Percentiles rank a stretch among this genome's conserved stretches.
Evolutionary conservation across 2,888 invertebrate species (phyloP).

Genomic region (Poecilobothrus nobilitatus): DNA sequence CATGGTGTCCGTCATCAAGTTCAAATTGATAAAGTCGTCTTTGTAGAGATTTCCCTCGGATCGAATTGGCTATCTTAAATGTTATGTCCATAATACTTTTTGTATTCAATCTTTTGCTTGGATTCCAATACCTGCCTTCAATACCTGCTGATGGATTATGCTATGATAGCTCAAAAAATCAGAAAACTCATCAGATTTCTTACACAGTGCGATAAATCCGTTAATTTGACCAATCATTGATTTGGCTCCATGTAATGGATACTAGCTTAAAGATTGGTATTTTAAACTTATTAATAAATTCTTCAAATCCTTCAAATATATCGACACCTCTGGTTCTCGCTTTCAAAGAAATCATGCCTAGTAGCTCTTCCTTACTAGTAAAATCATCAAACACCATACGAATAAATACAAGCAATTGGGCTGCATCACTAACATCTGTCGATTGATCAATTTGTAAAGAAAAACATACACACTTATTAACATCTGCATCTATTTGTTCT

Average conservation of each 20-base stretch:
- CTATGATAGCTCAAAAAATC: not conserved
- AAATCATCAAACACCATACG: too few relatives aligned
- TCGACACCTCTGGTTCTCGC: constrained; percentile 11
- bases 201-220: constrained; percentile 6
- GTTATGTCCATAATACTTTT: too few relatives aligned
- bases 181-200: too few relatives aligned
- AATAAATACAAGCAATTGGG: too few relatives aligned
- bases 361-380: too few relatives aligned
- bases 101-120: not conserved
- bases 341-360: too few relatives aligned
- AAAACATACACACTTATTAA: too few relatives aligned
- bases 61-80: constrained; percentile 12
- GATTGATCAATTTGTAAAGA: too few relatives aligned
- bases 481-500: too few relatives aligned
- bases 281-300: constrained; percentile 4
- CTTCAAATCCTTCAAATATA: not conserved
- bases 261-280: constrained; percentile 8
- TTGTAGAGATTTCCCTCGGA: constrained; percentile 10
- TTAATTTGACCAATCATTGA: constrained; percentile 7
- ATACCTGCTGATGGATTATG: constrained; percentile 9
- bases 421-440: too few relatives aligned
- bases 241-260: not conserved
- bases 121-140: constrained; percentile 5
- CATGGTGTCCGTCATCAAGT: not conserved
- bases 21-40: not conserved